phyloP scores from a whole-genome alignment of 2,888 invertebrate species.

The Agrochola lota region DNA sequence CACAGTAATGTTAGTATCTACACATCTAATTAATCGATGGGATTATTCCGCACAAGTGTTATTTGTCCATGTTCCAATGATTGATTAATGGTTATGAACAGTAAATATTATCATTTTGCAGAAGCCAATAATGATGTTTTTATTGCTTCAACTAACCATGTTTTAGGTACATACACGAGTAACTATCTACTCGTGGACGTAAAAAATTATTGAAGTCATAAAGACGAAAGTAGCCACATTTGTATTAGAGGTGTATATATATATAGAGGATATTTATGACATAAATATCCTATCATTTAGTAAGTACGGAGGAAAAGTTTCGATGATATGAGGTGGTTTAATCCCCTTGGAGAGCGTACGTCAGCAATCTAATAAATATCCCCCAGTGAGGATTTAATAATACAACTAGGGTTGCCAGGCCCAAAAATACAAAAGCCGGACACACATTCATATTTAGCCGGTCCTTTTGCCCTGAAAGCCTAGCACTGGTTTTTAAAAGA shows the following conservation, averaged over 20 bases:
- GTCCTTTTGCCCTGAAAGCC: too few relatives aligned
- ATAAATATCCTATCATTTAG: background rate
- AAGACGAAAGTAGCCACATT: background rate
- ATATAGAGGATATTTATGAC: background rate
- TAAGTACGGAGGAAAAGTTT: constrained; percentile 3
- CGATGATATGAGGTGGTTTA: constrained; percentile 6
- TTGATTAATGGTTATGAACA: constrained; percentile 65
- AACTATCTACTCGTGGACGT: background rate
- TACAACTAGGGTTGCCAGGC: too few relatives aligned
- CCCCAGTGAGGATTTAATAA: constrained; percentile 2
- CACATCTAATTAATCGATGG: constrained; percentile 70
- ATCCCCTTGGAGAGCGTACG: constrained; percentile 19
- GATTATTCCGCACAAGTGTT: constrained; percentile 63
- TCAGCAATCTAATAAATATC: constrained; percentile 33
- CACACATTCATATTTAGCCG: too few relatives aligned
- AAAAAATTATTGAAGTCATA: background rate
- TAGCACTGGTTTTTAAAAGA: too few relatives aligned
- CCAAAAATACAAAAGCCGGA: too few relatives aligned
- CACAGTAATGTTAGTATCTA: constrained; percentile 53
- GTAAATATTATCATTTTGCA: constrained; percentile 54
- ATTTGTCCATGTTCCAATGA: constrained; percentile 64
- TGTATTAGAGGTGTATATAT: background rate
- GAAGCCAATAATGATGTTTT: constrained; percentile 53
- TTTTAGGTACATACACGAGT: background rate
- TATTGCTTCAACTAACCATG: constrained; percentile 43